Evolutionary conservation across 2,797 vertebrate genomes (phyloP), one percentile per base, ranked within the genome.

Genomic region (Sebastes trivittatus): DNA sequence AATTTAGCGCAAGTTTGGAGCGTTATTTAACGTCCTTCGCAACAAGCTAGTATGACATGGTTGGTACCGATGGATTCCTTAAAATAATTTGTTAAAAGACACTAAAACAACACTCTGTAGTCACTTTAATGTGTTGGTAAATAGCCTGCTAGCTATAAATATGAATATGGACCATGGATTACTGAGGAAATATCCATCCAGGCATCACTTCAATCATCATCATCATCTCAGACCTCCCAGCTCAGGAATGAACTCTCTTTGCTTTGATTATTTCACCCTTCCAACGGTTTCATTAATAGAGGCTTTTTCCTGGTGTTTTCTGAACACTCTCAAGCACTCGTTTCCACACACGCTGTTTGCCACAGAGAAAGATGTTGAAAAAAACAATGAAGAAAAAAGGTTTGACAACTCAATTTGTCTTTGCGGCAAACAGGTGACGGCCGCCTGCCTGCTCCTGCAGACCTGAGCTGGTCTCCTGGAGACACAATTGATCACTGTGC

Each of bases 381-480:
- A 13, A 79, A 79, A 22, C 36, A 18, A 32, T 46, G 29, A 61
- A 63, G 52, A 30, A 54, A 79, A 58, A 58, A 36, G 56, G 6
- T 69, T 46, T 79, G 82, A 75, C 83, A 70, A 67, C 56, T 77
- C 81, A 77, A 55, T 87, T 77, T 75, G 56, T 80, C 72, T 70
- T 42, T 62, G 69, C 75, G 42, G 55, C 63, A 67, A 86, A 74
- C 66, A 62, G 85, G 75, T 74, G 80, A 85, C 11, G 9, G 68
- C 72, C 59, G 42, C 38, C 54, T 61, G 78, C 78, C 60, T 68
- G 83, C 38, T 42, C 14, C 38, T 42, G 6, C 13, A 42, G 38
- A 42, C 38, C 38, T 42, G 38, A 42, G 38, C 38, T 42, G 38
- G 10, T 64, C 55, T 70, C 58, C 73, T 20, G 23, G 69, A 79